Percentiles rank a stretch among this genome's conserved stretches.
These are phyloP conservation scores for Barnardius zonarius DNA, from an alignment of 2,113 vertebrate species.

Conservation along the genomic window DNA sequence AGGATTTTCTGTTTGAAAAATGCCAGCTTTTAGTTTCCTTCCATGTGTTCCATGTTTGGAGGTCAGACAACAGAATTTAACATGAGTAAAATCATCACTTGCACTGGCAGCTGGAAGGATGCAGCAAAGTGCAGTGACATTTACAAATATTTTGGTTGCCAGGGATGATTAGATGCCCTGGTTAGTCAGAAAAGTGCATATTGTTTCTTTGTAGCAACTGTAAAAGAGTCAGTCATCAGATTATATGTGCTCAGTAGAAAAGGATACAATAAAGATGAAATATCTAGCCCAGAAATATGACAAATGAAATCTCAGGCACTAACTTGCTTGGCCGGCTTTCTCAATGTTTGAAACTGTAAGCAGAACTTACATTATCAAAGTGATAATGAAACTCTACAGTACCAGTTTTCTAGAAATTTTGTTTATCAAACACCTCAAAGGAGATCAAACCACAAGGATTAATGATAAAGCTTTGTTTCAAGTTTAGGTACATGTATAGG, in stretches of 20 bases:
- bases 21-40: conserved; percentile 3
- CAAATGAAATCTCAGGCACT: neutral
- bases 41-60: neutral
- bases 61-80: conserved; percentile 36
- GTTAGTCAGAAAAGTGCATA: neutral
- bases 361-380: neutral
- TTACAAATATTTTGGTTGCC: conserved; percentile 54
- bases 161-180: conserved; percentile 23
- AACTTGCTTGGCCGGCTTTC: neutral
- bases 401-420: neutral
- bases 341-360: neutral
- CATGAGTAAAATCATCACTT: neutral
- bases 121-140: conserved; percentile 62
- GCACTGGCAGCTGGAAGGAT: conserved; percentile 13
- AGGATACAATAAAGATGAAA: neutral
- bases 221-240: neutral
- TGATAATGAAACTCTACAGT: neutral
- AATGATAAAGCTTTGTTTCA: neutral
- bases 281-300: neutral
- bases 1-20: conserved; percentile 21
- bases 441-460: neutral
- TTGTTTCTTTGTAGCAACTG: neutral
- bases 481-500: neutral
- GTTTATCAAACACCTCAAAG: neutral
- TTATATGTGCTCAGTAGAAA: neutral